Percentiles rank a stretch among this genome's conserved stretches.
These are phyloP conservation scores for Muscidifurax raptorellus DNA, from an alignment of 1,140 invertebrate species.

Conservation along the genomic window DNA sequence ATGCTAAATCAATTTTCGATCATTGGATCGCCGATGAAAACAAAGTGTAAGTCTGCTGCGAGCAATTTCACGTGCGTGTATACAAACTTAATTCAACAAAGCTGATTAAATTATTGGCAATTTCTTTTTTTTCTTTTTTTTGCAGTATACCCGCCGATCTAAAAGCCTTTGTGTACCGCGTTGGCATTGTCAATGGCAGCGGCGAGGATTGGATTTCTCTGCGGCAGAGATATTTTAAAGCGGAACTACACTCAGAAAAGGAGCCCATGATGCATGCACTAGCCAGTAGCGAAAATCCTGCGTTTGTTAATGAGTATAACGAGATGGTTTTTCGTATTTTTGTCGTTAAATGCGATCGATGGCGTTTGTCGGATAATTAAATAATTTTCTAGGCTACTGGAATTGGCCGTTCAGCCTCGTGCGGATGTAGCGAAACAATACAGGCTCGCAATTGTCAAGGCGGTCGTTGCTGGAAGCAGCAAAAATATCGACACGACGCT, in stretches of 20 bases:
- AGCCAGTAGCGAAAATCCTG: constrained; percentile 56
- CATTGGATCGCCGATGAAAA: constrained; percentile 57
- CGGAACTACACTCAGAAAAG: constrained; percentile 62
- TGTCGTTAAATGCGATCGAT: background rate
- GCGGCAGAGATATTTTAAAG: constrained; percentile 53
- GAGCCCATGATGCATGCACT: constrained; percentile 60
- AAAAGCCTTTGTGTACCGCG: constrained; percentile 62
- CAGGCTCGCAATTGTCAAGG: constrained; percentile 61
- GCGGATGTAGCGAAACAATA: constrained; percentile 67
- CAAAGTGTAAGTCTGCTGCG: constrained; percentile 53
- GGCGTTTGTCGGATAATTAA: too few relatives aligned
- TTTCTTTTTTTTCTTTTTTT: constrained; percentile 24
- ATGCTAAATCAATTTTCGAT: constrained; percentile 56
- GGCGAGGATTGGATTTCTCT: constrained; percentile 57
- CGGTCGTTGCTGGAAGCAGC: constrained; percentile 55
- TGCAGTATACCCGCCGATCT: constrained; percentile 57
- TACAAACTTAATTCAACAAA: background rate
- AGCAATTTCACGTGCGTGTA: too few relatives aligned
- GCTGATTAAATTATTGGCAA: background rate
- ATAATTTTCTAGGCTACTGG: constrained; percentile 53
- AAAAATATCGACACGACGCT: constrained; percentile 55
- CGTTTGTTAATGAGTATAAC: constrained; percentile 62
- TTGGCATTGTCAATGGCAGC: constrained; percentile 55
- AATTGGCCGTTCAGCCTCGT: constrained; percentile 46
- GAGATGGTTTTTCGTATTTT: background rate